Evolutionary conservation across 2,113 vertebrate genomes (phyloP), one percentile per base, ranked within the genome.

Genomic region (Prunella himalayana): DNA sequence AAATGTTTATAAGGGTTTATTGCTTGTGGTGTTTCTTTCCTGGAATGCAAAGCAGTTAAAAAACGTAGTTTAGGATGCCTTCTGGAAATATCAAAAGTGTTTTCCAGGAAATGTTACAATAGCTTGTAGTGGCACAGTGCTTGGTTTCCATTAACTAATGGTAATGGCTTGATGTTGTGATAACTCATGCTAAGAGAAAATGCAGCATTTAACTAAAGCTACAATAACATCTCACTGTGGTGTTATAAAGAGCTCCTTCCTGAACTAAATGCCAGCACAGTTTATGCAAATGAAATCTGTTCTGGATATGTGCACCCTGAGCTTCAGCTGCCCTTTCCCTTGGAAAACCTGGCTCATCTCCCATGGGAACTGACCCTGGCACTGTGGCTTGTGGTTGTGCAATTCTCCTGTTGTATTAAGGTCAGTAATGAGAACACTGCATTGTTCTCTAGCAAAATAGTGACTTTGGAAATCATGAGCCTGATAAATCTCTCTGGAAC

Each of bases 31-130:
- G 50, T 54, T 88, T 88, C 85, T 78, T 95, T 95, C 39, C 51
- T 93, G 87, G 94, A 93, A 94, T 83, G 79, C 72, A 86, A 95
- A 88, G 18, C 54, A 86, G 82, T 64, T 88, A 13, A 70, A 90
- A 59, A 57, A 69, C 68, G 75, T 64, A 71, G 68, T 86, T 95
- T 92, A 80, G 47, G 50, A 78, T 92, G 71, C 93, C 87, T 86
- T 83, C 92, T 85, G 90, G 95, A 95, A 92, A 91, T 64, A 95
- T 61, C 66, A 68, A 85, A 31, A 37, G 39, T 64, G 56, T 70
- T 96, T 90, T 93, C 75, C 72, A 96, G 92, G 87, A 96, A 96
- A 50, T 68, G 59, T 73, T 94, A 90, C 0, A 1, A 77, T 77
- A 83, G 49, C 70, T 88, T 75, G 50, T 92, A 51, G 71, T 93